Base-by-base conservation (phyloP, 2,113 vertebrate species). In the Apaloderma vittatum region DNA sequence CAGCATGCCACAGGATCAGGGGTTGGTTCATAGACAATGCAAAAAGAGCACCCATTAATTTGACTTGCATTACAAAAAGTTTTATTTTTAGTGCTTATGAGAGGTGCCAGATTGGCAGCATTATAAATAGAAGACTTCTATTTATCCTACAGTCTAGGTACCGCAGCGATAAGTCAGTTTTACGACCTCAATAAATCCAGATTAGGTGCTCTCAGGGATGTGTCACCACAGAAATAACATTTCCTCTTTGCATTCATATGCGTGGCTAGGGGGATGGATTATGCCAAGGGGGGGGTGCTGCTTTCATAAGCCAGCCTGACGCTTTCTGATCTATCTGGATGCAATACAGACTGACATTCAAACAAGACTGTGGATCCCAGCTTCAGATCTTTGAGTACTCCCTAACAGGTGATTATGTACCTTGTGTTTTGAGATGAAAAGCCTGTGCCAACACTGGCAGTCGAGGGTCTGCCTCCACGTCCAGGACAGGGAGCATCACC, bases 181-280 rank as follows among this genome's bases (percentile, higher is more conserved):
- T 62, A 93, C 4, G 76, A 95, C 95, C 96, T 95, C 78, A 86
- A 91, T 96, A 96, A 95, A 93, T 96, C 88, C 94, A 90, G 90
- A 93, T 93, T 66, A 92, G 90, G 92, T 63, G 79, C 82, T 96
- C 73, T 43, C 36, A 34, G 66, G 93, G 88, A 86, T 90, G 88
- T 54, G 34, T 74, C 94, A 80, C 75, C 61, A 27, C 1, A 88
- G 72, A 73, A 94, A 88, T 75, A 34, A 67, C 86, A 55, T 86
- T 82, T 88, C 87, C 67, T 83, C 43, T 49, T 34, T 2, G 5
- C 23, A 40, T 40, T 63, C 59, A 8, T 46, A 55, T 13, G 16
- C 30, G 1, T 2, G 4, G 78, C 88, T 37, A 30, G 30, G 27
- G 48, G 61, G 16, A 51, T 54, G 61, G 91, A 82, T 91, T 74